Percentiles rank a stretch among this genome's conserved stretches.
These are phyloP conservation scores for Macrocentrus cingulum DNA, from an alignment of 1,140 invertebrate genomes.

Conservation along the genomic window DNA sequence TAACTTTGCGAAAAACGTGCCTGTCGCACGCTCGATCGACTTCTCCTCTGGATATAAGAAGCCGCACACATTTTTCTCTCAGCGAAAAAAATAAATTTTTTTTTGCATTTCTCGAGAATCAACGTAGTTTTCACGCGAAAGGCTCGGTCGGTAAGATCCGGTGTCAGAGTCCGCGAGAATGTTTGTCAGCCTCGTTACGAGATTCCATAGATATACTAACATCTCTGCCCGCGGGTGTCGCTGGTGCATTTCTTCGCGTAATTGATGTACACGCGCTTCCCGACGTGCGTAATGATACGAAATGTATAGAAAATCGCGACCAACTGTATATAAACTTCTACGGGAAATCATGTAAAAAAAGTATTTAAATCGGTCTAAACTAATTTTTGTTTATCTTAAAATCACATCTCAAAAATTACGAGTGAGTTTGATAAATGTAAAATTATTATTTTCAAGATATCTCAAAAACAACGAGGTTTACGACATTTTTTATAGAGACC, in stretches of 20 bases:
- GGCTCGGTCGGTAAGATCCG: not conserved
- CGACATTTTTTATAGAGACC: no score
- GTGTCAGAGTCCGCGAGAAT: slow-evolving; percentile 5
- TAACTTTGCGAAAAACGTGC: slow-evolving; percentile 37
- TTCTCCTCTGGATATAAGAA: slow-evolving; percentile 11
- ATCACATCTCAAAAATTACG: no score
- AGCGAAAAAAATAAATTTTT: no score
- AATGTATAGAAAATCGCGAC: no score
- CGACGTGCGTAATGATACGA: no score
- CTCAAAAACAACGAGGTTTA: no score
- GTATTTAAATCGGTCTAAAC: no score
- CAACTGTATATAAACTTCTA: no score
- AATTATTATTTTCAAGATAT: no score
- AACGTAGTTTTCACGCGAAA: not conserved
- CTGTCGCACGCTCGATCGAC: slow-evolving; percentile 37
- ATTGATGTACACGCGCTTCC: slow-evolving; percentile 34
- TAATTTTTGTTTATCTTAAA: no score
- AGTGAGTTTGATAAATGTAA: no score
- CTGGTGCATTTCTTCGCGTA: slow-evolving; percentile 22
- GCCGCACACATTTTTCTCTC: not conserved
- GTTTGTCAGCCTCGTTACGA: slow-evolving; percentile 40
- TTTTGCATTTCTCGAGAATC: not conserved
- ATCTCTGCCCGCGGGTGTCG: not conserved
- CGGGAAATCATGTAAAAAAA: no score
- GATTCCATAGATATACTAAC: slow-evolving; percentile 42